Conservation (phyloP, 2,888 invertebrate species). For the Panzeria rudis region DNA sequence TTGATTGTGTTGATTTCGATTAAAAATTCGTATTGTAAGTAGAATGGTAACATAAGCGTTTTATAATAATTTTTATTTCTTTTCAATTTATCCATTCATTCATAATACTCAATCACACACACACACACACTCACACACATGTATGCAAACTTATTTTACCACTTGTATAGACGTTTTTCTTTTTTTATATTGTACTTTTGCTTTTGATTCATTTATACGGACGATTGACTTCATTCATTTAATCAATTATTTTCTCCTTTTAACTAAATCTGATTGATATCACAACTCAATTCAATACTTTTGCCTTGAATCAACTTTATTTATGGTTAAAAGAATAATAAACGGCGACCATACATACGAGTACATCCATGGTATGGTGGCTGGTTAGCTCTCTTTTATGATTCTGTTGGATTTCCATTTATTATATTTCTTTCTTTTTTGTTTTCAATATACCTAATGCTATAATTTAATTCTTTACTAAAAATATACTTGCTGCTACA, state of each 20-base stretch:
- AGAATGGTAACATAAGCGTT: constrained; percentile 63
- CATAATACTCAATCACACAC: not conserved
- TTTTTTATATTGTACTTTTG: not conserved
- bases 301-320: constrained; percentile 47
- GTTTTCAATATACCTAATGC: not conserved
- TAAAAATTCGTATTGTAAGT: constrained; percentile 9
- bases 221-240: constrained; percentile 69
- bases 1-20: constrained; percentile 43
- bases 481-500: not conserved
- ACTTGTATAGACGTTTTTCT: constrained; percentile 3
- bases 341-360: not conserved
- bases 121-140: not conserved
- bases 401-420: constrained; percentile 35
- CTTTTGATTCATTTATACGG: constrained; percentile 65
- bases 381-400: not conserved
- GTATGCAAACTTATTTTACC: not conserved
- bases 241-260: constrained; percentile 70
- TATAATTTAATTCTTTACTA: constrained; percentile 2
- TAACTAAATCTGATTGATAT: constrained; percentile 66
- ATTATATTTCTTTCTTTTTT: not conserved
- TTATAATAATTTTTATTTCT: constrained; percentile 56
- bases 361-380: not conserved
- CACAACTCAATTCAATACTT: constrained; percentile 46
- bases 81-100: constrained; percentile 59
- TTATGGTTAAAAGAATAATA: constrained; percentile 44